Evolutionary conservation across 2,888 invertebrate species (phyloP).

Genomic region (Coleophora flavipennella): DNA sequence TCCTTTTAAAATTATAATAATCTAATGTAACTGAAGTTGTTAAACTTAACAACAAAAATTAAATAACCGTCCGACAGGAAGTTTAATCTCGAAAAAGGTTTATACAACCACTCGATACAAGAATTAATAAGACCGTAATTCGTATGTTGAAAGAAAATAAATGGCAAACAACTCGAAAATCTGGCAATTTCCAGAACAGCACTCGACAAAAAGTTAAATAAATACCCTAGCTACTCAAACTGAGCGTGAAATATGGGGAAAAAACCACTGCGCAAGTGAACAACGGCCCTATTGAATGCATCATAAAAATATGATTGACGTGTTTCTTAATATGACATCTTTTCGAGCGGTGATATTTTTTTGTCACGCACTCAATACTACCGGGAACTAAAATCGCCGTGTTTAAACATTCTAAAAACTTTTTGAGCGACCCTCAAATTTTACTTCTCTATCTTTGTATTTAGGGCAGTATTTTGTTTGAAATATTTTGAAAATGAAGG

Average conservation of each 20-base stretch:
- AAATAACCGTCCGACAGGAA: slow-evolving; percentile 38
- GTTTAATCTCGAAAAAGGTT: slow-evolving; percentile 34
- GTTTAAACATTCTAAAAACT: slow-evolving; percentile 8
- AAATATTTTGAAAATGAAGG: slow-evolving; percentile 18
- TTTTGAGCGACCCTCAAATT: neutral
- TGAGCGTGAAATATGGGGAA: slow-evolving; percentile 59
- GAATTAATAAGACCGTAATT: slow-evolving; percentile 28
- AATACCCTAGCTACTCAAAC: slow-evolving; percentile 46
- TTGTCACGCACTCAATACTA: slow-evolving; percentile 48
- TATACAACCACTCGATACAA: slow-evolving; percentile 40
- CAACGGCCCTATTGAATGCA: slow-evolving; percentile 56
- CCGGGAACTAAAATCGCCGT: slow-evolving; percentile 20
- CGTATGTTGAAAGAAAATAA: slow-evolving; percentile 35
- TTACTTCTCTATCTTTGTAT: neutral
- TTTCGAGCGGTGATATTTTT: slow-evolving; percentile 70
- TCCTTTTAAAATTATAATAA: no score
- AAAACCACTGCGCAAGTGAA: slow-evolving; percentile 64
- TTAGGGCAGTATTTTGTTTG: slow-evolving; percentile 10
- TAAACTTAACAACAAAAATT: no score
- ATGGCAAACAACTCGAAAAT: no score
- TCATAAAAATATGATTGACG: slow-evolving; percentile 73
- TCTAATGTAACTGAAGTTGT: no score
- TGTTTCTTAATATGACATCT: slow-evolving; percentile 72
- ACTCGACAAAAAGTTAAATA: slow-evolving; percentile 31
- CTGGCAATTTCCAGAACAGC: no score